Evolutionary conservation across 2,797 vertebrate species (phyloP), one percentile per base, ranked within the genome.

Genomic region (Gymnoscopelus microlampas): DNA sequence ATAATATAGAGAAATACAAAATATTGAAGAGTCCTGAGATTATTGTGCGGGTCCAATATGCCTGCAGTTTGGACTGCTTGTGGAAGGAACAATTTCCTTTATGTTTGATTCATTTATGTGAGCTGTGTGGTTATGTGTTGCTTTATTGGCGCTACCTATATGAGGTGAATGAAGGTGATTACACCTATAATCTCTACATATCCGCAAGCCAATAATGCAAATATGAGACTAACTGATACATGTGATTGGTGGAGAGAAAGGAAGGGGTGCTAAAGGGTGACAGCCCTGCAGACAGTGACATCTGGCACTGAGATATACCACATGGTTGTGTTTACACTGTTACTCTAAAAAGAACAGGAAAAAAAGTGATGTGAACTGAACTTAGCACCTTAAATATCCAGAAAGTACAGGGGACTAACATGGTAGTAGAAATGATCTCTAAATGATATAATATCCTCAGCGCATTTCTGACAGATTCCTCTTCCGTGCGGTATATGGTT

Each of bases 331-430:
- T 29, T 19, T 47, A 32, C 26, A 50, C 11, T 56, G 53, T 59
- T 48, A 13, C 44, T 50, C n/a, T n/a, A n/a, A n/a, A n/a, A n/a
- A n/a, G n/a, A n/a, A n/a, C n/a, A n/a, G n/a, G 10, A 32, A 15
- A 57, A 47, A 80, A n/a, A 53, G 19, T 66, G 59, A 53, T 70
- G 58, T 66, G 54, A 75, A 67, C 72, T 62, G 32, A 19, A 72
- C 61, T 75, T 69, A 15, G 51, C n/a, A 64, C 1, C 19, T 14
- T 3, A 63, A 29, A 53, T 57, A 53, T 13, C n/a, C 51, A n/a
- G 14, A 1, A 7, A n/a, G 51, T 1, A 5, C 4, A 4, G 51
- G 54, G 54, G 29, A 11, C 54, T 56, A 5, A 56, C 6, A 13
- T 53, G 51, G 3, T 15, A 53, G 19, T 19, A 19, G 19, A n/a